Evolutionary conservation across 2,888 invertebrate species (phyloP).

Genomic region (Myathropa florea): DNA sequence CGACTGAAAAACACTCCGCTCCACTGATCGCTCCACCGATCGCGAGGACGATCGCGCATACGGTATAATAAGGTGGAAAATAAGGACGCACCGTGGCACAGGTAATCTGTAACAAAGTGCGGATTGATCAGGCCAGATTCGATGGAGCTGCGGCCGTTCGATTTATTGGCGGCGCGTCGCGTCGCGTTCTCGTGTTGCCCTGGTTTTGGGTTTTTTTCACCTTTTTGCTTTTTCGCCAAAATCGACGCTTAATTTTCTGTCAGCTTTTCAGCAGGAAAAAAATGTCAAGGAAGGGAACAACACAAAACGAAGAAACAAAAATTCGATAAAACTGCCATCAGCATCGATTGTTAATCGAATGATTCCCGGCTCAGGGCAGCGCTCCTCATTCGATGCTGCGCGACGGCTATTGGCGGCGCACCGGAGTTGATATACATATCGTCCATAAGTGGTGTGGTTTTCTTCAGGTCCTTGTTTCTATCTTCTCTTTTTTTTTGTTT

Average conservation of each 20-base stretch:
- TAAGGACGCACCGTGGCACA: conserved; percentile 57
- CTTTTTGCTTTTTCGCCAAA: conserved; percentile 55
- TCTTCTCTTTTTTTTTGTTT: neutral
- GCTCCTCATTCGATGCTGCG: neutral
- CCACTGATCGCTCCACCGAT: conserved; percentile 56
- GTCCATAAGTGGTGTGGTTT: neutral
- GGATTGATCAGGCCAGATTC: conserved; percentile 68
- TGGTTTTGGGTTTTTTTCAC: neutral
- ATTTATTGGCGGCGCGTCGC: conserved; percentile 60
- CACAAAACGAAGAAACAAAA: conserved; percentile 4
- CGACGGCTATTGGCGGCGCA: neutral
- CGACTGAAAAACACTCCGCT: conserved; percentile 2
- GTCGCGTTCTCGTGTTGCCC: neutral
- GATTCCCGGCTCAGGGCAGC: conserved; percentile 40
- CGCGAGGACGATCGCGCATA: conserved; percentile 57
- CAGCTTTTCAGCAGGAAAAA: conserved; percentile 59
- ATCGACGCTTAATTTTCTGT: conserved; percentile 70
- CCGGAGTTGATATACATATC: conserved; percentile 4
- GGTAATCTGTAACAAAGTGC: conserved; percentile 72
- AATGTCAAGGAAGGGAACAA: neutral
- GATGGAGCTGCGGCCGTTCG: conserved; percentile 26
- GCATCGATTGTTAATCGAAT: conserved; percentile 66
- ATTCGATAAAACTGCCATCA: conserved; percentile 44
- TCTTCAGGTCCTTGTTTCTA: conserved; percentile 7
- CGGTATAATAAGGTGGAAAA: conserved; percentile 71